Percentiles rank a stretch among this genome's conserved stretches.
Conservation (phyloP, 2,797 vertebrate genomes). For the Leucoraja ocellata region DNA sequence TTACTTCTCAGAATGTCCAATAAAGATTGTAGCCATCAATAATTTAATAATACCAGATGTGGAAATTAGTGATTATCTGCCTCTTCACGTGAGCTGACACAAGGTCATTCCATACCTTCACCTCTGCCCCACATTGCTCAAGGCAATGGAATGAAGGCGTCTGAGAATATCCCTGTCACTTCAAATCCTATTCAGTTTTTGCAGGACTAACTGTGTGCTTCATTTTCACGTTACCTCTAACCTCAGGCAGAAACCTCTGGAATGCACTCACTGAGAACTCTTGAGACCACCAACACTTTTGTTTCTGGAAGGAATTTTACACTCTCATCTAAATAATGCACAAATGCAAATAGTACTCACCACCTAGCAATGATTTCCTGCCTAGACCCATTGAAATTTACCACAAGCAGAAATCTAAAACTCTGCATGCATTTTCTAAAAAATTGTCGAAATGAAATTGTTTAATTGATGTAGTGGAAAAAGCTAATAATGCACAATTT, state of each 20-base stretch:
- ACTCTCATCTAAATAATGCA: neutral
- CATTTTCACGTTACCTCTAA: conserved; percentile 16
- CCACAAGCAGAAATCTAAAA: too few species aligned
- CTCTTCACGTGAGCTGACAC: conserved; percentile 19
- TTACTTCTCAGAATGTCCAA: neutral
- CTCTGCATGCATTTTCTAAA: neutral
- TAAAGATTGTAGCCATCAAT: conserved; percentile 7
- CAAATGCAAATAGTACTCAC: neutral
- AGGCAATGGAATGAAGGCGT: conserved; percentile 27
- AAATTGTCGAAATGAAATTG: neutral
- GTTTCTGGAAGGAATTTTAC: conserved; percentile 4
- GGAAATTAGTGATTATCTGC: conserved; percentile 31
- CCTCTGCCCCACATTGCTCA: conserved; percentile 20
- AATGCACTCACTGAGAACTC: neutral
- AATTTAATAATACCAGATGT: conserved; percentile 18
- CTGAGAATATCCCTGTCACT: conserved; percentile 7
- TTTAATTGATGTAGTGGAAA: neutral
- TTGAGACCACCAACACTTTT: neutral
- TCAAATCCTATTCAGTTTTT: conserved; percentile 25
- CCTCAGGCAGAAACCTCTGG: conserved; percentile 17
- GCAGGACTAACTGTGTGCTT: neutral
- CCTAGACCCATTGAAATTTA: neutral
- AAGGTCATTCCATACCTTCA: neutral
- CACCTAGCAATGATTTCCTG: neutral
- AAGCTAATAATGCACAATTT: neutral